Conservation (phyloP, 1,140 invertebrate species). For the Drosophila pseudoananassae region DNA sequence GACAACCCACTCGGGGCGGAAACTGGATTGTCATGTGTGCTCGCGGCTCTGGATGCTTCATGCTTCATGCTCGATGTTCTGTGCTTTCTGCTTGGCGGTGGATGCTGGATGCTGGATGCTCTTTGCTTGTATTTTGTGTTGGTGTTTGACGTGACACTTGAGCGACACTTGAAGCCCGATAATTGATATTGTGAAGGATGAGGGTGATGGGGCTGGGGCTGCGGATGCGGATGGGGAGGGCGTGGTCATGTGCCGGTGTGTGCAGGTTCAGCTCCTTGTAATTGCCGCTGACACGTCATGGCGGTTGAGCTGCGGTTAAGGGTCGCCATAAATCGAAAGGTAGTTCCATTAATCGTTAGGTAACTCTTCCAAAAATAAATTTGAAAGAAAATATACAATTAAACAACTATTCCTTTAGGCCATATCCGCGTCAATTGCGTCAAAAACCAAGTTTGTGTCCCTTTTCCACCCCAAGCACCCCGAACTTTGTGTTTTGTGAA, state of each 20-base stretch:
- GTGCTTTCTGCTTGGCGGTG: conserved; percentile 1
- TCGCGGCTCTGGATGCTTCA: conserved; percentile 11
- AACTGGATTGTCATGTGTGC: conserved; percentile 55
- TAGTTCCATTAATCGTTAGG: conserved; percentile 12
- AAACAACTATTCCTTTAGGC: too few species aligned
- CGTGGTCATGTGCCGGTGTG: conserved; percentile 15
- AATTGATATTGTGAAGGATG: conserved; percentile 68
- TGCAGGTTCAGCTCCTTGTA: conserved; percentile 51
- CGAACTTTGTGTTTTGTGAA: not conserved
- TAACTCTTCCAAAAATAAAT: not conserved
- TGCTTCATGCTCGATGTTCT: not conserved
- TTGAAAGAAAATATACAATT: too few species aligned
- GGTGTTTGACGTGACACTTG: conserved; percentile 77
- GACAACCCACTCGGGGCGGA: conserved; percentile 35
- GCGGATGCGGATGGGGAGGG: conserved; percentile 18
- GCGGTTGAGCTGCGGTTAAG: conserved; percentile 20
- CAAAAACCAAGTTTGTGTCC: not conserved
- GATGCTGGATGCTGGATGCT: conserved; percentile 17
- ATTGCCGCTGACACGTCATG: conserved; percentile 64
- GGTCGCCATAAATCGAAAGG: conserved; percentile 18
- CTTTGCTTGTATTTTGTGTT: conserved; percentile 46
- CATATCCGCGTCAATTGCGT: not conserved
- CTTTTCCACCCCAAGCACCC: not conserved
- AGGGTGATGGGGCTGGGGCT: conserved; percentile 1
- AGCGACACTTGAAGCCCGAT: conserved; percentile 76